Evolutionary conservation across 2,113 vertebrate genomes (phyloP).

Genomic region (Tricholaema leucomelas): DNA sequence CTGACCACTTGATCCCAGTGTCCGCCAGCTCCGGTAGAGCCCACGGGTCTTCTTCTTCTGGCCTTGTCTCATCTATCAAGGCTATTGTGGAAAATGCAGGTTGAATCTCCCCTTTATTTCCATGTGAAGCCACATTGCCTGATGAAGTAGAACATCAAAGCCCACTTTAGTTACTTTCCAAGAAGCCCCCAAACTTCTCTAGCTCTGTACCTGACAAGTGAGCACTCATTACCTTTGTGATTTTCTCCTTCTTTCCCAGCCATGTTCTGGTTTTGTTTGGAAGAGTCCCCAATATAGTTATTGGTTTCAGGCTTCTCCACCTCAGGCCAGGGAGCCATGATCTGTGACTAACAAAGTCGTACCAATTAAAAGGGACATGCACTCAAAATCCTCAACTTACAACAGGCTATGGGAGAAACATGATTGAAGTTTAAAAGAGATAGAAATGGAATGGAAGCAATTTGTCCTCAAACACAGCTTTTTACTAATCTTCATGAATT

Average conservation of each 20-base stretch:
- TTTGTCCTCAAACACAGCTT: neutral
- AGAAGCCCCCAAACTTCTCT: neutral
- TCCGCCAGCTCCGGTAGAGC: constrained; percentile 83
- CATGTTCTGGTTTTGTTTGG: constrained; percentile 34
- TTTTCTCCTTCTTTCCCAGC: constrained; percentile 50
- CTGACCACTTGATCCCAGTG: constrained; percentile 90
- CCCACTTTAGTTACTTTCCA: neutral
- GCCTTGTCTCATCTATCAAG: constrained; percentile 74
- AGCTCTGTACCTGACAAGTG: neutral
- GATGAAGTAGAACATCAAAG: neutral
- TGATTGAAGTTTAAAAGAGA: neutral
- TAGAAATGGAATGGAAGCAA: neutral
- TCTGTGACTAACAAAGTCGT: constrained; percentile 58
- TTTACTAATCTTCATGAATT: neutral
- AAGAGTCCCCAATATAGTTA: constrained; percentile 51
- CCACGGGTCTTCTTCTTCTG: constrained; percentile 82
- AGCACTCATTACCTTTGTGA: constrained; percentile 51
- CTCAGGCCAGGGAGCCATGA: constrained; percentile 89
- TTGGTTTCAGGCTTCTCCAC: constrained; percentile 72
- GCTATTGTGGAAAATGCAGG: constrained; percentile 81
- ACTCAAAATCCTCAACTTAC: neutral
- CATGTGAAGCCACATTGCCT: constrained; percentile 28
- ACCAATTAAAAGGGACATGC: neutral
- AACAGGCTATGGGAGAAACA: neutral
- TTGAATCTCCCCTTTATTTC: constrained; percentile 71